A percentile compares a stretch with the other conserved stretches of the same genome.
Conservation (phyloP, 2,113 vertebrate genomes). For the Bufo bufo region DNA sequence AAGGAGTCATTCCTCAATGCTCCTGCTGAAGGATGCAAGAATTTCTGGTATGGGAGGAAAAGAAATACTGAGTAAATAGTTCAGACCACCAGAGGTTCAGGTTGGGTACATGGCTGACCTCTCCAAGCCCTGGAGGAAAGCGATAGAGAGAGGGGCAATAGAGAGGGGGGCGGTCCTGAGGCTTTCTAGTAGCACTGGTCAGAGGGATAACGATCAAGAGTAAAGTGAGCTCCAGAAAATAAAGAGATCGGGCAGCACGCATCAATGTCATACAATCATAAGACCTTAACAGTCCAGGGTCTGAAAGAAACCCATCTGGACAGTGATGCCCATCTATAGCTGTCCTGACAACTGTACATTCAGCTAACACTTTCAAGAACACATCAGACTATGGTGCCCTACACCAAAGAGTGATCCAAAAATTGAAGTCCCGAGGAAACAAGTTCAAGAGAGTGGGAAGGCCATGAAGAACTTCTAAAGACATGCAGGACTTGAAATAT, state of each 20-base stretch:
- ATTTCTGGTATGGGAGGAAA: constrained; percentile 43
- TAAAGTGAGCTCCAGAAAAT: not conserved
- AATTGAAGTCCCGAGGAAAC: not conserved
- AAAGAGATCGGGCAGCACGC: no score
- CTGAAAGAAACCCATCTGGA: not conserved
- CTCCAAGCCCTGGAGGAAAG: not conserved
- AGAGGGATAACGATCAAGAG: constrained; percentile 11
- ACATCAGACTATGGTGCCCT: not conserved
- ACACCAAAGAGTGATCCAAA: not conserved
- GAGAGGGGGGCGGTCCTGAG: not conserved
- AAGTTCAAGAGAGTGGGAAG: not conserved
- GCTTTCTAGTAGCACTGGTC: not conserved
- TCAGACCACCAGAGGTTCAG: constrained; percentile 5
- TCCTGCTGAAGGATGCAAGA: constrained; percentile 12
- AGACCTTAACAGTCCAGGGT: not conserved
- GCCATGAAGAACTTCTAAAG: no score
- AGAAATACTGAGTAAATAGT: constrained; percentile 36
- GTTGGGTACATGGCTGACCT: not conserved
- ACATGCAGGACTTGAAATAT: no score
- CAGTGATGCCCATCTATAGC: not conserved
- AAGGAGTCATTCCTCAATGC: not conserved
- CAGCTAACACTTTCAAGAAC: not conserved
- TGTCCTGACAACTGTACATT: not conserved
- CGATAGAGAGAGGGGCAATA: not conserved
- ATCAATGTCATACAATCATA: no score